Conservation (phyloP, 1,140 invertebrate genomes). For the Planococcus citri region DNA sequence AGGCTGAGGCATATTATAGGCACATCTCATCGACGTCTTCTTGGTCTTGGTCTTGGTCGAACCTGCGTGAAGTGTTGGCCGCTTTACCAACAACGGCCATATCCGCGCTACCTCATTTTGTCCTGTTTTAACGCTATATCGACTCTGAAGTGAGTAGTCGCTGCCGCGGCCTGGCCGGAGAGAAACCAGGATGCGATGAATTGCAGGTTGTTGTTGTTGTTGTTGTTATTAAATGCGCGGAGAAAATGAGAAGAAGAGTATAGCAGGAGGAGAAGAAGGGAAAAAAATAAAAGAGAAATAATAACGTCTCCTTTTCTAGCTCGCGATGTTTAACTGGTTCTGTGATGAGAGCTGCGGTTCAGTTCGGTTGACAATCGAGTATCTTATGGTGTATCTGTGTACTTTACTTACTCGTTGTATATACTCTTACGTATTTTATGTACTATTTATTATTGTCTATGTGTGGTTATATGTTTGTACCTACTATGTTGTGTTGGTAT, state of each 20-base stretch:
- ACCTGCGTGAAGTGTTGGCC: neutral
- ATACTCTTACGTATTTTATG: too few relatives aligned
- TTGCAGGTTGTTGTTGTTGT: neutral
- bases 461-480: too few relatives aligned
- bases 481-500: too few relatives aligned
- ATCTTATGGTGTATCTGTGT: neutral
- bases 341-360: neutral
- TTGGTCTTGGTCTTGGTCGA: too few relatives aligned
- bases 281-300: neutral
- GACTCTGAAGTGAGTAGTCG: too few relatives aligned
- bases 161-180: neutral
- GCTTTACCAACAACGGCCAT: constrained; percentile 7
- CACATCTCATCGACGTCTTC: too few relatives aligned
- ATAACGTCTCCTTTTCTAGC: neutral
- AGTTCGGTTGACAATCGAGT: neutral
- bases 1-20: too few relatives aligned
- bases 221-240: too few relatives aligned
- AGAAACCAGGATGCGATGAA: constrained; percentile 1
- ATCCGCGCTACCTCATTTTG: constrained; percentile 10
- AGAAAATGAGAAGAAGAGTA: too few relatives aligned
- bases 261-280: neutral
- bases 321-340: neutral
- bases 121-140: neutral
- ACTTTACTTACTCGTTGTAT: too few relatives aligned
- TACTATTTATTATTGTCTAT: too few relatives aligned